Conservation (phyloP, 2,888 invertebrate genomes). For the Brachycybe producta region DNA sequence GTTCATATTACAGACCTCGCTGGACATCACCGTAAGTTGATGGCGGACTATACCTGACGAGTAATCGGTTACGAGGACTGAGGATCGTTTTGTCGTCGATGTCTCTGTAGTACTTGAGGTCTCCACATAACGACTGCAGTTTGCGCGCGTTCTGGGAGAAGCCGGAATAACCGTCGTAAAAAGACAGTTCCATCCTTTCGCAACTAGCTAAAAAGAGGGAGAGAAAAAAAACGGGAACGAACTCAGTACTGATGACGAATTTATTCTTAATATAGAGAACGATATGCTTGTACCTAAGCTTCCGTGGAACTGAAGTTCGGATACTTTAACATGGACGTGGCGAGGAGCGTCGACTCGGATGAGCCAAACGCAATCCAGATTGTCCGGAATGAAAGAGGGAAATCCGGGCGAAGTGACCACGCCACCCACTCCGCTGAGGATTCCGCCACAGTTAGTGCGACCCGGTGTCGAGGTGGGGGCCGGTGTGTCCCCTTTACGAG, state of each 20-base stretch:
- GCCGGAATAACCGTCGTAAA: conserved; percentile 34
- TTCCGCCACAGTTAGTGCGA: conserved; percentile 28
- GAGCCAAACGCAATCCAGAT: conserved; percentile 37
- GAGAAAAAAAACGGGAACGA: conserved; percentile 14
- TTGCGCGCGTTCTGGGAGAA: conserved; percentile 22
- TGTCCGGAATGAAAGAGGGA: conserved; percentile 32
- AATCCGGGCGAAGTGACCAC: conserved; percentile 35
- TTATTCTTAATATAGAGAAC: conserved; percentile 3
- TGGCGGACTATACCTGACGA: conserved; percentile 31
- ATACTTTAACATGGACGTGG: conserved; percentile 34
- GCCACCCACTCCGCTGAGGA: conserved; percentile 30
- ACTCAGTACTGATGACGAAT: no score
- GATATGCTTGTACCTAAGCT: conserved; percentile 27
- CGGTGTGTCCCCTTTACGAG: conserved; percentile 22
- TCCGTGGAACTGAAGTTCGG: conserved; percentile 34
- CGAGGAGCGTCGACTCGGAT: conserved; percentile 33
- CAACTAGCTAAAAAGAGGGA: conserved; percentile 31
- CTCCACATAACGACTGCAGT: conserved; percentile 34
- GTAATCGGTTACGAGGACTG: conserved; percentile 32
- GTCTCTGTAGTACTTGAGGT: conserved; percentile 35
- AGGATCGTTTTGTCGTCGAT: conserved; percentile 35
- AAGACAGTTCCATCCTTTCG: conserved; percentile 32
- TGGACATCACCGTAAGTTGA: no score
- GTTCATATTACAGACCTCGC: no score
- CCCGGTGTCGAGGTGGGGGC: conserved; percentile 25